These are phyloP conservation scores for Microvelia longipes DNA, from an alignment of 1,140 invertebrate species.

Conservation along the genomic window DNA sequence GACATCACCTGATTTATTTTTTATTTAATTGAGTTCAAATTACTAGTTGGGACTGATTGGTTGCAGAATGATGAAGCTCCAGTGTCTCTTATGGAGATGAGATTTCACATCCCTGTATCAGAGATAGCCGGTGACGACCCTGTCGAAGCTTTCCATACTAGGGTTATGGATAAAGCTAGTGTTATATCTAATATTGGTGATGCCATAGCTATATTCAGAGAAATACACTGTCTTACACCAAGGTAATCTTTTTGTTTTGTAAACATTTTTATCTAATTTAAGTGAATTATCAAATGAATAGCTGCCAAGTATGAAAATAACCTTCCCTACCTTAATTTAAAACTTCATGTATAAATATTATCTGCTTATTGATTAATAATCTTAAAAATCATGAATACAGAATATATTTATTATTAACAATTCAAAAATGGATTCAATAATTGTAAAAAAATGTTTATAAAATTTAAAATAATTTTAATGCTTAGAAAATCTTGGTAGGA, in stretches of 20 bases:
- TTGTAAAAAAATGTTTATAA: too few species aligned
- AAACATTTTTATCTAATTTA: slow-evolving; percentile 1
- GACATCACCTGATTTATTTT: too few species aligned
- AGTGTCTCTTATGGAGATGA: slow-evolving; percentile 90
- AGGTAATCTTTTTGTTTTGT: slow-evolving; percentile 49
- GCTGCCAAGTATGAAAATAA: background rate
- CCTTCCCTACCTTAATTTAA: slow-evolving; percentile 6
- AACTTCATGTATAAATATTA: slow-evolving; percentile 4
- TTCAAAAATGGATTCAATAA: too few species aligned
- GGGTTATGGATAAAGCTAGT: slow-evolving; percentile 92
- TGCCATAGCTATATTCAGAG: slow-evolving; percentile 90
- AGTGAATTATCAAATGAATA: background rate
- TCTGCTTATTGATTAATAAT: too few species aligned
- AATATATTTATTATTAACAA: too few species aligned
- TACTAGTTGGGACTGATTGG: too few species aligned
- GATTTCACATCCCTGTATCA: slow-evolving; percentile 88
- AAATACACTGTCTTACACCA: slow-evolving; percentile 95
- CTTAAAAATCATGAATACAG: too few species aligned
- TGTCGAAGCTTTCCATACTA: slow-evolving; percentile 86
- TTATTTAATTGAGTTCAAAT: too few species aligned
- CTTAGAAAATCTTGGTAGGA: too few species aligned
- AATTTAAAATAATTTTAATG: too few species aligned
- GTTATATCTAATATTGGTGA: slow-evolving; percentile 95
- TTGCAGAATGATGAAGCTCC: slow-evolving; percentile 96
- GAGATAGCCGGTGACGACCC: slow-evolving; percentile 76